Percentiles rank a stretch among this genome's conserved stretches.
phyloP scores from a whole-genome alignment of 2,888 invertebrate species.

The Eupithecia abbreviata region DNA sequence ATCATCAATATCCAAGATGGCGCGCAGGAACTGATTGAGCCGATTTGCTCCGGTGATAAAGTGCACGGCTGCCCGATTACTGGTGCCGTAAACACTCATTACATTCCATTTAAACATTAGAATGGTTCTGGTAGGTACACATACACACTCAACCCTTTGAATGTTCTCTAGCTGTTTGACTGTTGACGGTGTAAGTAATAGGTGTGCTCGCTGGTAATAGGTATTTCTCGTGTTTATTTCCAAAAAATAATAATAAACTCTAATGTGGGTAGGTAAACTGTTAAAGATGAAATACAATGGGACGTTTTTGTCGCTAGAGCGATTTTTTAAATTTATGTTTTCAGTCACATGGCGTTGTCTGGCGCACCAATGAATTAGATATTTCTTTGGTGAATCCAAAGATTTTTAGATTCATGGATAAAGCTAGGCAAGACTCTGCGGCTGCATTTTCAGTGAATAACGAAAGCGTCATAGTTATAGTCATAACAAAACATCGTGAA shows the following conservation, averaged over 20 bases:
- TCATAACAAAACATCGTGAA: not conserved
- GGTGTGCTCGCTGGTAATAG: too few species aligned
- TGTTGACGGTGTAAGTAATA: not conserved
- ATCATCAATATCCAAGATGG: constrained; percentile 61
- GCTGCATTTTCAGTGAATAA: not conserved
- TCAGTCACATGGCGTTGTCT: not conserved
- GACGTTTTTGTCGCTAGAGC: not conserved
- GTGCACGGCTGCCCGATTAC: constrained; percentile 80
- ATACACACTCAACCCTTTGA: constrained; percentile 14
- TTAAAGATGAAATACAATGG: too few species aligned
- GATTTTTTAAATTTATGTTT: too few species aligned
- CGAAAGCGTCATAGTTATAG: not conserved
- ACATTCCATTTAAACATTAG: constrained; percentile 58
- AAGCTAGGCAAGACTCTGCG: not conserved
- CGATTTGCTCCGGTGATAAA: constrained; percentile 78
- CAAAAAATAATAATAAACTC: too few species aligned
- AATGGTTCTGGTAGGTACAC: not conserved
- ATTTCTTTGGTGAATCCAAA: too few species aligned
- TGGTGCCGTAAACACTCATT: constrained; percentile 63
- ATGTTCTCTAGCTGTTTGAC: not conserved
- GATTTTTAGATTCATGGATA: too few species aligned
- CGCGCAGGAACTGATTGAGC: constrained; percentile 44
- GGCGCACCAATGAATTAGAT: not conserved
- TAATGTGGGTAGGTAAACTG: not conserved
- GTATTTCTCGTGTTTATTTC: not conserved